phyloP scores from a whole-genome alignment of 1,140 invertebrate genomes.

The Macrotrachela quadricornifera region DNA sequence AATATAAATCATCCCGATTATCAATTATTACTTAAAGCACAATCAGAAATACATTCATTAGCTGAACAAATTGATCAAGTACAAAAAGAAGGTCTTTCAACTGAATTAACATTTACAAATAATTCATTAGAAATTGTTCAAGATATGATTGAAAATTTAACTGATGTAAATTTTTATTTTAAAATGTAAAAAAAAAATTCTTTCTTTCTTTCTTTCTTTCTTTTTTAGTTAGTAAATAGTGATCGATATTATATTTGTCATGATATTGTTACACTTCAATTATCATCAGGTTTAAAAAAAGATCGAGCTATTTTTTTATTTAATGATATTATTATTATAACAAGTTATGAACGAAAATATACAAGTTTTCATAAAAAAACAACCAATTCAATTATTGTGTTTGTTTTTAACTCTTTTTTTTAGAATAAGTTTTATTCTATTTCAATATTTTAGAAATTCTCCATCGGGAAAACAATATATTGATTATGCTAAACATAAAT shows the following conservation, averaged over 20 bases:
- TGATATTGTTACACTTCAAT: constrained; percentile 49
- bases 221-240: constrained; percentile 27
- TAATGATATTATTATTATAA: constrained; percentile 71
- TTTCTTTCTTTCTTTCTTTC: no score
- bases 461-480: constrained; percentile 7
- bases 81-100: constrained; percentile 6
- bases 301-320: constrained; percentile 81
- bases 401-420: no score
- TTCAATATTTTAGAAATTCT: constrained; percentile 4
- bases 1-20: constrained; percentile 63
- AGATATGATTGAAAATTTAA: constrained; percentile 15
- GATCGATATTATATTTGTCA: constrained; percentile 50
- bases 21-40: constrained; percentile 53
- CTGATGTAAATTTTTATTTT: constrained; percentile 12
- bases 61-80: constrained; percentile 49
- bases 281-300: constrained; percentile 40
- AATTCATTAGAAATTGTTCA: constrained; percentile 11
- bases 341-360: constrained; percentile 54
- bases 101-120: neutral
- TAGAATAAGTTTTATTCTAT: no score
- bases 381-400: neutral
- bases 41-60: constrained; percentile 69
- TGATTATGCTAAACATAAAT: constrained; percentile 5
- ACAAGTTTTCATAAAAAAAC: constrained; percentile 46
- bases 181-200: neutral